Conservation (phyloP, 1,140 invertebrate species). For the Hylaeus volcanicus region DNA sequence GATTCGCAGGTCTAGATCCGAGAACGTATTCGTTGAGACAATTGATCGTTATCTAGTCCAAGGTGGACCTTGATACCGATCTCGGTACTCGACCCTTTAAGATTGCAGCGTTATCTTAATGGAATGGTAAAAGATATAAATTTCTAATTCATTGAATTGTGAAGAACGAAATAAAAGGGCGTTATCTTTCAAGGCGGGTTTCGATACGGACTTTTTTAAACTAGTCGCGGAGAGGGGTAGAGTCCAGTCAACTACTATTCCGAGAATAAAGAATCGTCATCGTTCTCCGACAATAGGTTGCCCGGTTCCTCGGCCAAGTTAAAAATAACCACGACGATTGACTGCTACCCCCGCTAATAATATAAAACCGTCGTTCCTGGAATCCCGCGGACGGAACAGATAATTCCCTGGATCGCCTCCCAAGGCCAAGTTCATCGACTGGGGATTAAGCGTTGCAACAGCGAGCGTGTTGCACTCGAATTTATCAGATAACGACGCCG, state of each 20-base stretch:
- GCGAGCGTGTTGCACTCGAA: neutral
- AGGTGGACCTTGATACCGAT: neutral
- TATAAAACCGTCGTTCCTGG: neutral
- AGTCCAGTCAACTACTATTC: too few species aligned
- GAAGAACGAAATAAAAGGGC: too few species aligned
- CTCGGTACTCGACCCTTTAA: neutral
- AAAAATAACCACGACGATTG: neutral
- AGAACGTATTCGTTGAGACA: too few species aligned
- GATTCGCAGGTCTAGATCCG: too few species aligned
- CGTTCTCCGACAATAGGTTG: too few species aligned
- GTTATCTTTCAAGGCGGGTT: too few species aligned
- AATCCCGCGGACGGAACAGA: neutral
- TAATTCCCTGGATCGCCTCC: neutral
- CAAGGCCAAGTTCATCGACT: constrained; percentile 30
- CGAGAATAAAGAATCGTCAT: too few species aligned
- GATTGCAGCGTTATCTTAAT: neutral
- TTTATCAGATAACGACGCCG: constrained; percentile 22
- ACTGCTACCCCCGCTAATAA: too few species aligned
- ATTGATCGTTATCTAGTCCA: neutral
- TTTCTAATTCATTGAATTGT: too few species aligned
- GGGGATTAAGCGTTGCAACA: constrained; percentile 4
- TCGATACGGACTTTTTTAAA: neutral
- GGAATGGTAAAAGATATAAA: neutral
- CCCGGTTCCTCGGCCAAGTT: too few species aligned
- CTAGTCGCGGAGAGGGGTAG: too few species aligned